Conservation (phyloP, 2,888 invertebrate species). For the Cryptosula pallasiana region DNA sequence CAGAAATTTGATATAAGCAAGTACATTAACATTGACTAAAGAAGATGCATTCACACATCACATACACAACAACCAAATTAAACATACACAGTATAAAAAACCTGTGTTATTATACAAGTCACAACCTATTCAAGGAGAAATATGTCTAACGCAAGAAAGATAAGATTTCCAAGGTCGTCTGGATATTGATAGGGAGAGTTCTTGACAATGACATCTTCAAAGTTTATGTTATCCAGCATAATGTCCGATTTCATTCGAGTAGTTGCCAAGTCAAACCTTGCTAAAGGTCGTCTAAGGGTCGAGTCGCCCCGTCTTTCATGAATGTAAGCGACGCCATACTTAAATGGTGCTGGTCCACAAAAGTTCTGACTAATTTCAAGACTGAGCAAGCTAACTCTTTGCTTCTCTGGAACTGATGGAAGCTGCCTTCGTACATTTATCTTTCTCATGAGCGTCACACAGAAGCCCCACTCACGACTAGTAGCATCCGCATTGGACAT, state of each 20-base stretch:
- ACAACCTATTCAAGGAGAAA: too few species aligned
- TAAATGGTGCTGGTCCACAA: slow-evolving; percentile 16
- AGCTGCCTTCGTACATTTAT: slow-evolving; percentile 9
- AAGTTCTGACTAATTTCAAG: slow-evolving; percentile 20
- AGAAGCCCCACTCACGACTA: slow-evolving; percentile 5
- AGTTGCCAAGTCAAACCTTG: not conserved
- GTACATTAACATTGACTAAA: too few species aligned
- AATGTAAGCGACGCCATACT: slow-evolving; percentile 3
- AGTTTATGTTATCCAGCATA: not conserved
- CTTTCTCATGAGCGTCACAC: slow-evolving; percentile 12
- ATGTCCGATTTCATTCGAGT: slow-evolving; percentile 7
- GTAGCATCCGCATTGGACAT: not conserved
- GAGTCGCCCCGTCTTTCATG: slow-evolving; percentile 1
- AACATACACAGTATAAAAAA: too few species aligned
- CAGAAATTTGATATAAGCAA: too few species aligned
- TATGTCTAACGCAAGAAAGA: slow-evolving; percentile 15
- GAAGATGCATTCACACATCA: too few species aligned
- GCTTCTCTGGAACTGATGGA: not conserved
- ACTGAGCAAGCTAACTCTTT: slow-evolving; percentile 1
- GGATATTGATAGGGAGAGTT: slow-evolving; percentile 12
- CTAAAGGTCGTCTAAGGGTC: not conserved
- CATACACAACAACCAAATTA: too few species aligned
- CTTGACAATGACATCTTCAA: slow-evolving; percentile 20
- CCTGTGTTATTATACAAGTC: too few species aligned
- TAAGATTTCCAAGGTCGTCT: slow-evolving; percentile 1